A percentile compares a stretch with the other conserved stretches of the same genome.
phyloP scores from a whole-genome alignment of 2,113 vertebrate species.

The Ictalurus furcatus region DNA sequence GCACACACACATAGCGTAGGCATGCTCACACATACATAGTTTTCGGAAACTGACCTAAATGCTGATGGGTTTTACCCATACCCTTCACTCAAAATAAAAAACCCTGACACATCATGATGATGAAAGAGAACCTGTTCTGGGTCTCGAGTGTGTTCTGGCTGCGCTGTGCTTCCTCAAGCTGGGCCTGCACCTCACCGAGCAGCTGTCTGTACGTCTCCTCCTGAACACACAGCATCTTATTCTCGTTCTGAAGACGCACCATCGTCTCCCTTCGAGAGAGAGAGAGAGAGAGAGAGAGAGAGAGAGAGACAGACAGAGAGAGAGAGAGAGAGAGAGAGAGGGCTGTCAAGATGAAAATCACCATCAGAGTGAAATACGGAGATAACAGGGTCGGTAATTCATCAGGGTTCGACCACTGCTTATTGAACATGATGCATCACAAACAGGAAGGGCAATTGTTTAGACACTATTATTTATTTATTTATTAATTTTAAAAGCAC shows the following conservation, averaged over 20 bases:
- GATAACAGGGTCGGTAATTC: not conserved
- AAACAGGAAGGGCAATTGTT: not conserved
- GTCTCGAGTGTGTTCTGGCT: constrained; percentile 79
- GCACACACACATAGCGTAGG: constrained; percentile 58
- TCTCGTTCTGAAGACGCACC: constrained; percentile 83
- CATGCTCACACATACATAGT: constrained; percentile 40
- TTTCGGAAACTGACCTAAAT: constrained; percentile 53
- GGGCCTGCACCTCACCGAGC: constrained; percentile 73
- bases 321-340: not conserved
- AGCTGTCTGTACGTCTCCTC: constrained; percentile 79
- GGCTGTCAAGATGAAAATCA: no score
- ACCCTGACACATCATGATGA: constrained; percentile 50
- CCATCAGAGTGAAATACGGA: no score
- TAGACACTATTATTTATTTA: not conserved
- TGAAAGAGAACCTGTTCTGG: constrained; percentile 71
- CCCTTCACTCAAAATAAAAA: constrained; percentile 24
- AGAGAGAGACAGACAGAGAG: not conserved
- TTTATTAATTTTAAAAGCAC: not conserved
- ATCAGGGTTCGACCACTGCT: not conserved
- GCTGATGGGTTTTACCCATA: not conserved
- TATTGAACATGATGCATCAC: not conserved
- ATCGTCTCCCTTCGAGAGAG: constrained; percentile 78
- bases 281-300: not conserved
- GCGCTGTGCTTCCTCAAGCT: constrained; percentile 83
- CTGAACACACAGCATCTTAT: constrained; percentile 84